These are phyloP conservation scores for Machimus rusticus DNA, from an alignment of 2,888 invertebrate species.

Conservation along the genomic window DNA sequence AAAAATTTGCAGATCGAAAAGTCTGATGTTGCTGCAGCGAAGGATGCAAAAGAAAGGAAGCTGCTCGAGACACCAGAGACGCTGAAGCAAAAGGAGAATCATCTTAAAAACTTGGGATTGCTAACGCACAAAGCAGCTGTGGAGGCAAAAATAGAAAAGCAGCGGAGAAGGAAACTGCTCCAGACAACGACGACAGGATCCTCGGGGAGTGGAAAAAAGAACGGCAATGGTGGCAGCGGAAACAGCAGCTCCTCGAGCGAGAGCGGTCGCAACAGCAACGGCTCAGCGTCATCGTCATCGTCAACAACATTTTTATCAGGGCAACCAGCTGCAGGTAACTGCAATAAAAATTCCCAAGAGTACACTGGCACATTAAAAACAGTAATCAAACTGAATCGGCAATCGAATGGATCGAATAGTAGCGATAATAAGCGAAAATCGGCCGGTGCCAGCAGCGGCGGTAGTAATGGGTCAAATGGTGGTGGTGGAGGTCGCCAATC, in stretches of 20 bases:
- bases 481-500: conserved; percentile 66
- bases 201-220: conserved; percentile 24
- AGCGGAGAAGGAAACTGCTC: conserved; percentile 64
- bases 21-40: background rate
- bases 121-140: conserved; percentile 78
- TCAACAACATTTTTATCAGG: background rate
- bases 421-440: conserved; percentile 43
- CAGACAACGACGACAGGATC: background rate
- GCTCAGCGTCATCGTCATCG: background rate
- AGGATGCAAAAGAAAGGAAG: conserved; percentile 44
- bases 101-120: conserved; percentile 77
- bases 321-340: conserved; percentile 45
- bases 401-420: conserved; percentile 49
- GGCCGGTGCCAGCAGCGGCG: conserved; percentile 12
- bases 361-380: conserved; percentile 86
- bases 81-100: conserved; percentile 75
- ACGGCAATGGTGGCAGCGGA: conserved; percentile 22
- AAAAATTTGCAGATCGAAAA: background rate
- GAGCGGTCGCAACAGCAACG: conserved; percentile 20
- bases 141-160: conserved; percentile 69
- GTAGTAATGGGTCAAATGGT: conserved; percentile 45
- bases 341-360: conserved; percentile 57
- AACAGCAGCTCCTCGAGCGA: conserved; percentile 2
- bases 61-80: conserved; percentile 67
- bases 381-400: conserved; percentile 78